Conservation (phyloP, 2,797 vertebrate genomes). For the Bovichtus diacanthus region DNA sequence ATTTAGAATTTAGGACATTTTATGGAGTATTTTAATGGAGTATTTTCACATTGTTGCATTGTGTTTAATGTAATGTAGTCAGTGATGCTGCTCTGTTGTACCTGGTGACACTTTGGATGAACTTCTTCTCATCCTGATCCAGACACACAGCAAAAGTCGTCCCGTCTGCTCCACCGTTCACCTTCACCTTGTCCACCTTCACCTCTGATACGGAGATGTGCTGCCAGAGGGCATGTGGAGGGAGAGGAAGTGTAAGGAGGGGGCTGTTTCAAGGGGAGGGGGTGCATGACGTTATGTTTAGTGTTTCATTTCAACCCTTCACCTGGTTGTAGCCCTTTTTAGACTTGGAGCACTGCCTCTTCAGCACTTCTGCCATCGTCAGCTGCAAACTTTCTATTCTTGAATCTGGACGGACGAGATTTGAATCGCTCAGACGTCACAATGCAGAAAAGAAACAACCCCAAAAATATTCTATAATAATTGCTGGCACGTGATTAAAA, state of each 20-base stretch:
- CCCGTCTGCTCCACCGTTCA: constrained; percentile 75
- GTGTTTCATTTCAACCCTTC: constrained; percentile 18
- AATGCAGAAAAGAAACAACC: neutral
- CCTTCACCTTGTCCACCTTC: constrained; percentile 92
- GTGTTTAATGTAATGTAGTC: no score
- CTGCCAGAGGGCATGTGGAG: constrained; percentile 54
- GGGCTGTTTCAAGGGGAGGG: neutral
- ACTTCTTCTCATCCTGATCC: constrained; percentile 96
- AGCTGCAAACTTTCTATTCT: constrained; percentile 90
- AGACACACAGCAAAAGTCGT: constrained; percentile 93
- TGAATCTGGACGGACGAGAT: constrained; percentile 80
- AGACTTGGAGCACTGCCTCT: constrained; percentile 92
- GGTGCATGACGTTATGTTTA: neutral
- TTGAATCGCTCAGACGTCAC: neutral
- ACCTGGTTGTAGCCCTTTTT: constrained; percentile 96
- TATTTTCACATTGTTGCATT: neutral
- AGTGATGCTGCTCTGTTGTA: constrained; percentile 52
- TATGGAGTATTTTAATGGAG: no score
- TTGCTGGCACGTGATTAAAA: neutral
- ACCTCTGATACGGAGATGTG: constrained; percentile 90
- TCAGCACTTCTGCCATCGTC: constrained; percentile 91
- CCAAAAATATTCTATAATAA: neutral
- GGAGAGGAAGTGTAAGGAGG: neutral
- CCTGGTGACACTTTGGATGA: constrained; percentile 94
- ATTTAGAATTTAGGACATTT: neutral